A percentile compares a stretch with the other conserved stretches of the same genome.
Conservation (phyloP, 2,113 vertebrate genomes). For the Nycticorax nycticorax region DNA sequence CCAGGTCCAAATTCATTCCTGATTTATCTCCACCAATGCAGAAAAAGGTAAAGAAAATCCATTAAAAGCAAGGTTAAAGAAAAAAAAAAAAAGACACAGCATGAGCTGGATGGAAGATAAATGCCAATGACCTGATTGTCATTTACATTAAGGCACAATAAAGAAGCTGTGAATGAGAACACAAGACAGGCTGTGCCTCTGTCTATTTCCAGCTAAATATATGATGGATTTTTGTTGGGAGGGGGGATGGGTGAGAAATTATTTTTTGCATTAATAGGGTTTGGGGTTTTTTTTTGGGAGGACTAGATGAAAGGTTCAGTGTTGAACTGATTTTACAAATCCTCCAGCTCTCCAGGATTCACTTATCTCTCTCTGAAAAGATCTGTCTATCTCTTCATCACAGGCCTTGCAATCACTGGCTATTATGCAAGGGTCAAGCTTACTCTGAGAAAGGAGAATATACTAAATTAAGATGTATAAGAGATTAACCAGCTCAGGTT, state of each 20-base stretch:
- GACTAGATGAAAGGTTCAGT: background rate
- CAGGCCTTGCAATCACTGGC: background rate
- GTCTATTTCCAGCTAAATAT: background rate
- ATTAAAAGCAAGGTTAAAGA: slow-evolving; percentile 25
- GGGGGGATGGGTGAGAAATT: background rate
- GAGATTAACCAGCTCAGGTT: slow-evolving; percentile 41
- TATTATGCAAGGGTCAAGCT: background rate
- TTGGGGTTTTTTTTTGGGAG: background rate
- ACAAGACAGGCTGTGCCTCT: background rate
- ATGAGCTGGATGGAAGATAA: background rate
- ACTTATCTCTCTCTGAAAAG: background rate
- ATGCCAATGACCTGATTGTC: background rate
- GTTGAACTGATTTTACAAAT: background rate
- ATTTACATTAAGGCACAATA: background rate
- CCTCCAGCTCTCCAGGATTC: background rate
- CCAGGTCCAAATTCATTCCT: background rate
- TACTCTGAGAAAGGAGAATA: background rate
- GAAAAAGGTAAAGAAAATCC: slow-evolving; percentile 7
- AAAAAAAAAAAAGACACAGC: accelerated
- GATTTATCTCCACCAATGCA: background rate
- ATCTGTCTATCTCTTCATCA: slow-evolving; percentile 16
- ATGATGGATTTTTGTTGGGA: background rate
- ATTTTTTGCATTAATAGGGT: background rate
- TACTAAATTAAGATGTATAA: slow-evolving; percentile 29
- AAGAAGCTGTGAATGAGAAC: background rate